Conservation (phyloP, 2,797 vertebrate species). For the Lophius americanus region DNA sequence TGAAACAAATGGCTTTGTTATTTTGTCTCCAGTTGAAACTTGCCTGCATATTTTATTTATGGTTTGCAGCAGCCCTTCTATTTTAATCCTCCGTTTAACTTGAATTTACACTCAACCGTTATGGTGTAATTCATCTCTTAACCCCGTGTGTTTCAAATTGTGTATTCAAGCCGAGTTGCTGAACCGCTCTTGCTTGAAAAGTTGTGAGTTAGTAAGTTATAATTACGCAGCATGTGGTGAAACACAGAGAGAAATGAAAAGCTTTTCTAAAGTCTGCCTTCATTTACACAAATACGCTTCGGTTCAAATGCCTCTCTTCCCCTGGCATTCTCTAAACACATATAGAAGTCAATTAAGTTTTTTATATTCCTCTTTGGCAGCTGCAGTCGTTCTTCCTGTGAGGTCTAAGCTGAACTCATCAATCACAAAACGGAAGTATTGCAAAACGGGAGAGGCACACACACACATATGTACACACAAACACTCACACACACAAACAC, state of each 20-base stretch:
- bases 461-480: too few species aligned
- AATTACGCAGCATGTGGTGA: constrained; percentile 9
- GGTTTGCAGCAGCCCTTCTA: constrained; percentile 3
- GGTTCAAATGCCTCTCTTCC: constrained; percentile 13
- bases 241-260: neutral
- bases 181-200: neutral
- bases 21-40: neutral
- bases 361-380: constrained; percentile 20
- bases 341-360: constrained; percentile 11
- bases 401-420: constrained; percentile 45
- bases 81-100: constrained; percentile 7
- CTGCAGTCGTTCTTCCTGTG: constrained; percentile 32
- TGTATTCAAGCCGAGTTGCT: neutral
- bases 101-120: constrained; percentile 9
- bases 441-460: neutral
- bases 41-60: constrained; percentile 1
- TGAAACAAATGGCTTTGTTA: constrained; percentile 38
- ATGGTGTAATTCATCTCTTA: neutral
- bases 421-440: constrained; percentile 2
- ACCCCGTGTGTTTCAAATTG: constrained; percentile 1
- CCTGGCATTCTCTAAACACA: constrained; percentile 8
- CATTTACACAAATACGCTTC: constrained; percentile 18
- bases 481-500: too few species aligned
- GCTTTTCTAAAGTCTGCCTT: constrained; percentile 23
- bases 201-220: neutral